A percentile compares a stretch with the other conserved stretches of the same genome.
Evolutionary conservation across 2,113 vertebrate genomes (phyloP).

Genomic region (Meles meles): DNA sequence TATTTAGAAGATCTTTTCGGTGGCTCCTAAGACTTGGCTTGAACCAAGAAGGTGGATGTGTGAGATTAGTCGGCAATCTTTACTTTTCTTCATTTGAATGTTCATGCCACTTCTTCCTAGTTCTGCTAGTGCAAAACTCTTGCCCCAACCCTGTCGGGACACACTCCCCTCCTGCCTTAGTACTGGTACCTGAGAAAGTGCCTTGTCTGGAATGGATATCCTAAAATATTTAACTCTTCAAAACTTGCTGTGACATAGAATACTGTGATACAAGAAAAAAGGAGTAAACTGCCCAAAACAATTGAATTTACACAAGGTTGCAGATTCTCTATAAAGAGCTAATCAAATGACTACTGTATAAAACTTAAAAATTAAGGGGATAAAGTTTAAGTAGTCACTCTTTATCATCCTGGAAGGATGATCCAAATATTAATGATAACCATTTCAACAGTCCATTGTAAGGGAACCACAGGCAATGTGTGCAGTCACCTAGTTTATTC

Average conservation of each 20-base stretch:
- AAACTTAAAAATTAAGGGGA: not conserved
- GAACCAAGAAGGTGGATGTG: not conserved
- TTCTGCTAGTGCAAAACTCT: not conserved
- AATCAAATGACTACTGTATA: not conserved
- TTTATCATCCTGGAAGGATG: not conserved
- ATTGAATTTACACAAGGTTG: not conserved
- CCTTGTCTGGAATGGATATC: not conserved
- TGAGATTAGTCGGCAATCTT: not conserved
- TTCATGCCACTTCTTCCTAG: not conserved
- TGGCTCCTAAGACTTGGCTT: not conserved
- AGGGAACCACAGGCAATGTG: not conserved
- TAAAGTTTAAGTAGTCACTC: not conserved
- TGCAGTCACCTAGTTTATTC: not conserved
- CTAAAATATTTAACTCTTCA: not conserved
- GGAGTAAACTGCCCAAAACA: not conserved
- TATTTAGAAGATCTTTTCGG: not conserved
- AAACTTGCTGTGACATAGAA: not conserved
- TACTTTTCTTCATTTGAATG: not conserved
- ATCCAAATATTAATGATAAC: not conserved
- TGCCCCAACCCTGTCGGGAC: not conserved
- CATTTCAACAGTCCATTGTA: not conserved
- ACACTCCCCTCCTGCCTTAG: not conserved
- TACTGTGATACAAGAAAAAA: not conserved
- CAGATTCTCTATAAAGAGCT: not conserved
- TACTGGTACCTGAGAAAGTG: not conserved